Base-by-base conservation (phyloP, 2,888 invertebrate genomes). In the Cheilosia vulpina region DNA sequence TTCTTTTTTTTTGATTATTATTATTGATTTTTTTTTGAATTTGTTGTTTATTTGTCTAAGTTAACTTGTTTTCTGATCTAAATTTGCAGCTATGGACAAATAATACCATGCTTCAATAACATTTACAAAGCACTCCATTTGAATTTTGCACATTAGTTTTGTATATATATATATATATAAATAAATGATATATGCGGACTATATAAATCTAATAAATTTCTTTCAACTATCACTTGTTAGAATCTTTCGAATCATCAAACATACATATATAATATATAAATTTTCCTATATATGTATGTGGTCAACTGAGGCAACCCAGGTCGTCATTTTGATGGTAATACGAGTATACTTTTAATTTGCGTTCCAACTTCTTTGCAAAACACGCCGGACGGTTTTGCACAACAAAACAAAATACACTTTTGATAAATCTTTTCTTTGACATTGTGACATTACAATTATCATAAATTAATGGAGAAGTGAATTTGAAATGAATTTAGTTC, bases 91-190 rank as follows among this genome's bases (percentile, higher is more conserved):
- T 55, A 72, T 71, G 27, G 47, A 58, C 52, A 65, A 38, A 63
- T 11, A 13, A 62, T 69, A 69, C 52, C 73, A 79, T 78, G 79
- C 68, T 58, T 63, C 21, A 73, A 69, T 41, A 58, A 55, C 47
- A 72, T 78, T 73, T 83, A 83, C 83, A 83, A 83, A 83, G 83
- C 83, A 83, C 83, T 78, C 78, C 57, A 83, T 83, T 83, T 78
- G 78, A 83, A 83, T 73, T 82, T 21, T 27, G 43, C 52, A 43
- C 27, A 52, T n/a, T 19, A 24, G 24, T 24, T 52, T 50, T 50
- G 15, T 47, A 55, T 57, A 17, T 47, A 19, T 6, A 17, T 17
- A 45, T 50, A 9, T 47, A 55, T 57, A 17, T 47, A 19, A 2
- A 17, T 17, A 45, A 15, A 43, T 43, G 27, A 31, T 21, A 43